Percentiles rank a stretch among this genome's conserved stretches.
Evolutionary conservation across 2,797 vertebrate genomes (phyloP).

Genomic region (Muraenolepis orangiensis): DNA sequence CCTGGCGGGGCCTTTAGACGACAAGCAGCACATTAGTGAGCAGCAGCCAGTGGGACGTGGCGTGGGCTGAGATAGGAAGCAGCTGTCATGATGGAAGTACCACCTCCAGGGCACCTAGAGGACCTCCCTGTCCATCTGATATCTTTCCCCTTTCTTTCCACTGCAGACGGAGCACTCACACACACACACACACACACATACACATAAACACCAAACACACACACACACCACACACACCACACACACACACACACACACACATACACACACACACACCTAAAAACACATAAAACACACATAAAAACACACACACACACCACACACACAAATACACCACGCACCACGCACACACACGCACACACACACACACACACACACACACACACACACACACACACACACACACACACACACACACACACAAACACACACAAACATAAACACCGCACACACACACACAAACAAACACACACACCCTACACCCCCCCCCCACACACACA

Average conservation of each 20-base stretch:
- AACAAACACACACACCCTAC: not conserved
- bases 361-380: not conserved
- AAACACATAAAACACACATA: no score
- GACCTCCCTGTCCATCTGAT: not conserved
- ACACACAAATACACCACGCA: not conserved
- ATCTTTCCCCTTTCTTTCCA: slow-evolving; percentile 12
- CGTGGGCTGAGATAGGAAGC: not conserved
- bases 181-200: slow-evolving; percentile 3
- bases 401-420: not conserved
- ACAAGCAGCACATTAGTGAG: not conserved
- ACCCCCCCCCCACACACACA: no score
- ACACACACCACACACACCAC: no score
- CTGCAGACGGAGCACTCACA: not conserved
- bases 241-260: slow-evolving; percentile 2
- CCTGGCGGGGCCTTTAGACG: not conserved
- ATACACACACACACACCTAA: not conserved
- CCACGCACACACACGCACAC: not conserved
- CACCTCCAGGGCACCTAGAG: not conserved
- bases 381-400: not conserved
- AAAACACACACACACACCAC: not conserved
- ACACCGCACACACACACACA: not conserved
- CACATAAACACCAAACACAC: not conserved
- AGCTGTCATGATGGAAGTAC: not conserved
- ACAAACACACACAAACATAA: not conserved
- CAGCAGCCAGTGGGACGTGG: not conserved